Evolutionary conservation across 2,888 invertebrate genomes (phyloP).

Genomic region (Agrotis exclamationis): DNA sequence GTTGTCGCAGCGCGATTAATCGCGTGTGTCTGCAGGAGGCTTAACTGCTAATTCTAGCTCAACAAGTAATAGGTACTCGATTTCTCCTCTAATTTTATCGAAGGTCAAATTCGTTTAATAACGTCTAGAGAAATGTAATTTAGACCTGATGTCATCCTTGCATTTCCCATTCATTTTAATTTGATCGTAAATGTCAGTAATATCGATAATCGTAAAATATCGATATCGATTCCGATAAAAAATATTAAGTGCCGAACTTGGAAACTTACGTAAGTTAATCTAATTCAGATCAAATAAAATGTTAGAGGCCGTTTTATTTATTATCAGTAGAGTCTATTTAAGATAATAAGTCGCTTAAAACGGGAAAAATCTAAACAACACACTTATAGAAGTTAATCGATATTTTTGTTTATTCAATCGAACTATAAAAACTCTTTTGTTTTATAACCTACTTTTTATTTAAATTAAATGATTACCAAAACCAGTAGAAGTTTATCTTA

Average conservation of each 20-base stretch:
- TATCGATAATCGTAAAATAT: conserved; percentile 54
- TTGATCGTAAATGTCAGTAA: conserved; percentile 55
- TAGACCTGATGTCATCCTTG: conserved; percentile 31
- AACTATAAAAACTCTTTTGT: conserved; percentile 16
- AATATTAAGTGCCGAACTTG: conserved; percentile 31
- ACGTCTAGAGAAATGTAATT: conserved; percentile 15
- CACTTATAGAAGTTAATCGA: conserved; percentile 34
- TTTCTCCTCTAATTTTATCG: background rate
- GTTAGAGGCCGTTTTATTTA: conserved; percentile 47
- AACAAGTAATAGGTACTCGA: background rate
- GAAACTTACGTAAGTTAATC: conserved; percentile 52
- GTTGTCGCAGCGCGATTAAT: too few species aligned
- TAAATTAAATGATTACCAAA: background rate
- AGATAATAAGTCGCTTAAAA: conserved; percentile 46
- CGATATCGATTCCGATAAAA: conserved; percentile 50
- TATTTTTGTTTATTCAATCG: conserved; percentile 30
- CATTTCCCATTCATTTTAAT: conserved; percentile 45
- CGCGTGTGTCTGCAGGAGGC: too few species aligned
- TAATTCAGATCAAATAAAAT: conserved; percentile 55
- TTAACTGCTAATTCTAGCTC: background rate
- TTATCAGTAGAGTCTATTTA: conserved; percentile 23
- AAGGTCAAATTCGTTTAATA: background rate
- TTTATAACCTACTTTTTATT: conserved; percentile 16
- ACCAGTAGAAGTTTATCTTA: background rate
- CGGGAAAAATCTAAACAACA: conserved; percentile 35